A percentile compares a stretch with the other conserved stretches of the same genome.
Conservation (phyloP, 2,797 vertebrate species). For the Knipowitschia caucasica region DNA sequence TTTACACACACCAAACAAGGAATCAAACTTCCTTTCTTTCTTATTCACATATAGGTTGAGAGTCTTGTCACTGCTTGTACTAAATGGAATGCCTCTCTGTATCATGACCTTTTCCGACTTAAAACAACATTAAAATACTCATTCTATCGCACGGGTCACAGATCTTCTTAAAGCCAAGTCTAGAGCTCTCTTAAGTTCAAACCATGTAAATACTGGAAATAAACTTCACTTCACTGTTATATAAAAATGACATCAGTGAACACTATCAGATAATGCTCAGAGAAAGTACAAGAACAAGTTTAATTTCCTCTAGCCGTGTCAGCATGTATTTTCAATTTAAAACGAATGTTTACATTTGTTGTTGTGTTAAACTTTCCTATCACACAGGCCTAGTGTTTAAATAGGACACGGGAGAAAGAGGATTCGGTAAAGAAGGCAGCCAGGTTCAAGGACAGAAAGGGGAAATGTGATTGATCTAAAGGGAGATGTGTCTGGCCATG, state of each 20-base stretch:
- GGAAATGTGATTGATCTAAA: conserved; percentile 74
- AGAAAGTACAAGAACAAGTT: neutral
- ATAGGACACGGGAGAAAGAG: conserved; percentile 53
- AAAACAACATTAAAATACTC: neutral
- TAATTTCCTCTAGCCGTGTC: neutral
- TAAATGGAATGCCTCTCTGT: neutral
- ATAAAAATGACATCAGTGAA: neutral
- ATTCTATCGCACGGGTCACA: no score
- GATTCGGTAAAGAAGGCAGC: conserved; percentile 41
- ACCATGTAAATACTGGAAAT: no score
- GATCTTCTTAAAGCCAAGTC: no score
- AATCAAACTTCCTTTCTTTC: conserved; percentile 29
- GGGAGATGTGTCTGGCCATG: conserved; percentile 70
- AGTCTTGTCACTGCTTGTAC: neutral
- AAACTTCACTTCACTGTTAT: neutral
- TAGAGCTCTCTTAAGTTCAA: conserved; percentile 4
- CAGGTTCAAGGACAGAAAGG: conserved; percentile 71
- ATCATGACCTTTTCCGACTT: neutral
- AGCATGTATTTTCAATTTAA: conserved; percentile 20
- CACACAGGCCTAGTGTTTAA: conserved; percentile 55
- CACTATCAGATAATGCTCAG: neutral
- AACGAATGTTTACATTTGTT: conserved; percentile 34
- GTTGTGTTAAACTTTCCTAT: conserved; percentile 48
- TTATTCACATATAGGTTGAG: conserved; percentile 7
- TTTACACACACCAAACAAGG: conserved; percentile 46